Base-by-base conservation (phyloP, 2,113 vertebrate genomes). In the Mormyrus iriodes region DNA sequence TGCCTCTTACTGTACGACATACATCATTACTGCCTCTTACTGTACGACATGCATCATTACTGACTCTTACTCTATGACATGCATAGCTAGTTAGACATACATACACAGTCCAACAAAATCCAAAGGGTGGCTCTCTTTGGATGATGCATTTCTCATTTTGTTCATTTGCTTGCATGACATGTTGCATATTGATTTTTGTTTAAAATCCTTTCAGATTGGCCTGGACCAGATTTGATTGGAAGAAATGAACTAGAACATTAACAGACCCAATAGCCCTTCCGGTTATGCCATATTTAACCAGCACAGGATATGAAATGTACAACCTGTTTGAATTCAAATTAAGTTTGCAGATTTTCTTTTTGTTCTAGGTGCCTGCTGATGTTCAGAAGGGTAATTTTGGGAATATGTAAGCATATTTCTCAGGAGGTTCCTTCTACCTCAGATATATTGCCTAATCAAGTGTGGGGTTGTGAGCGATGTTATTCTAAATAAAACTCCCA, bases 321-420 rank as follows among this genome's bases (percentile, higher is more conserved):
- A 76, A 42, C 9, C 3, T 76, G 42, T 53, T 44, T 44, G 12
- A 49, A 86, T 86, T 88, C 76, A 82, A 51, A 88, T 53, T 55
- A n/a, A 9, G 42, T 88, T 83, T 39, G 24, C 48, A 42, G 13
- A 51, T 53, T 88, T 31, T 55, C 58, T 79, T 53, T 83, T 79
- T 82, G 35, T 55, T 82, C 35, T 27, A 83, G 73, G 49, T 17
- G 24, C 31, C 42, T 35, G 44, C 48, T n/a, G 35, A 27, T 42
- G 51, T 83, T 55, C 9, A 53, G 19, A 53, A 76, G n/a, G 35
- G 65, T 51, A 44, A 2, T 79, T 79, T 79, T 1, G 4, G 9
- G 27, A 82, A 24, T 13, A 53, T 27, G 53, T 88, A 52, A 52
- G 65, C 49, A 51, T 79, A 48, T 88, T 88, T 88, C 73, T 88